Base-by-base conservation (phyloP, 2,113 vertebrate genomes). In the Acanthisitta chloris region DNA sequence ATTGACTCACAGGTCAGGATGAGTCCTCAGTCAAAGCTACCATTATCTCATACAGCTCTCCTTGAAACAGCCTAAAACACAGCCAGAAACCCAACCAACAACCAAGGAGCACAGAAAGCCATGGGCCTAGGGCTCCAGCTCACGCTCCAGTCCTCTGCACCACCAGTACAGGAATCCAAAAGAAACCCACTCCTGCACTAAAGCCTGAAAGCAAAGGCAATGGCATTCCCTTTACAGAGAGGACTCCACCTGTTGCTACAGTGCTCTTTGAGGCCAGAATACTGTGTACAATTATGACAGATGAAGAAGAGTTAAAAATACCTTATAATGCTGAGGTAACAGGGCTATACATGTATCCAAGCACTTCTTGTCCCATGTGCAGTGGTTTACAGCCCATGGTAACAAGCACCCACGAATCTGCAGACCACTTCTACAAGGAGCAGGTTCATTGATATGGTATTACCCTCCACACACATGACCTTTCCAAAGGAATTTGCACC, bases 381-480 rank as follows among this genome's bases (percentile, higher is more conserved):
- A 73, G 48, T 29, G 45, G 42, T 33, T 85, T 90, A 42, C 51
- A 90, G 34, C 12, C 58, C 14, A 34, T 8, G 31, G 69, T 36
- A 73, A 40, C 18, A 48, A 61, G 19, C 0, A 0, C 9, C 59
- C 38, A 62, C 12, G 7, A 89, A 73, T 29, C 31, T 33, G n/a
- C 2, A 7, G 26, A 58, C 21, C 25, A 43, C 40, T 86, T 55
- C 58, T 83, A 21, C 24, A 40, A 17, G 38, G 34, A 78, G 17
- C 3, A 8, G 55, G 31, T 45, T 43, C 36, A 52, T 3, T 29
- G n/a, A 57, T 40, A 43, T 0, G 3, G 9, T 19, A 52, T 14
- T 1, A 0, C 59, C 51, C 70, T 91, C n/a, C n/a, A 73, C 19
- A 17, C 0, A 0, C 17, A 8, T 1, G 1, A 46, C 17, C 25